Percentiles rank a stretch among this genome's conserved stretches.
phyloP scores from a whole-genome alignment of 2,888 invertebrate species.

The Brachylomia viminalis region DNA sequence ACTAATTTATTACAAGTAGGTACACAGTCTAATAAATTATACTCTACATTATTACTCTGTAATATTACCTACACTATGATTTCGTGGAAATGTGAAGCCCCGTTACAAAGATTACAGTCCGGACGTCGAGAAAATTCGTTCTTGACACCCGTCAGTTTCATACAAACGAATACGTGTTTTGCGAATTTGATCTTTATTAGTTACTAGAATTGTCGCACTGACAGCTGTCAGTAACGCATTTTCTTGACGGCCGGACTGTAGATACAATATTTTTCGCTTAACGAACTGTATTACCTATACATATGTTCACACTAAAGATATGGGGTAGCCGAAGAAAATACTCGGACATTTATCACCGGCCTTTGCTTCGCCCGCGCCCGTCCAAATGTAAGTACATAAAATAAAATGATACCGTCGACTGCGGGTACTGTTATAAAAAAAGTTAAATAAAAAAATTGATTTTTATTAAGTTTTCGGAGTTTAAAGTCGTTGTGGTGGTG shows the following conservation, averaged over 20 bases:
- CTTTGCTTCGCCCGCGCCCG: slow-evolving; percentile 44
- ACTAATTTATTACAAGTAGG: not conserved
- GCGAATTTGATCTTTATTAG: too few relatives aligned
- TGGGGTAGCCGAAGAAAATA: slow-evolving; percentile 55
- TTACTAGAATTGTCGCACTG: too few relatives aligned
- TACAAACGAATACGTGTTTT: too few relatives aligned
- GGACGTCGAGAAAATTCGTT: too few relatives aligned
- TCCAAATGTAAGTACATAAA: slow-evolving; percentile 54
- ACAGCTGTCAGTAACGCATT: too few relatives aligned
- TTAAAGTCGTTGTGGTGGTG: slow-evolving; percentile 32
- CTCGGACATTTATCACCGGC: slow-evolving; percentile 58
- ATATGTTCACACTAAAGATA: slow-evolving; percentile 52
- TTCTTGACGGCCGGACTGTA: too few relatives aligned
- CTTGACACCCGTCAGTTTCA: too few relatives aligned
- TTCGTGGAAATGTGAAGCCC: slow-evolving; percentile 10
- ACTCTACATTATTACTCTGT: not conserved
- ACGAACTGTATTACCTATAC: slow-evolving; percentile 36
- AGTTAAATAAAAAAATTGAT: slow-evolving; percentile 47
- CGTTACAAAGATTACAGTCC: slow-evolving; percentile 7
- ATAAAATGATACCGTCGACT: slow-evolving; percentile 55
- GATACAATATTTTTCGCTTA: slow-evolving; percentile 35
- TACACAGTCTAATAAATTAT: not conserved
- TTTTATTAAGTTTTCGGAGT: slow-evolving; percentile 45
- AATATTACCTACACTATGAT: not conserved
- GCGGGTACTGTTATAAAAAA: slow-evolving; percentile 48